Evolutionary conservation across 2,797 vertebrate genomes (phyloP), one percentile per base, ranked within the genome.

Genomic region (Champsocephalus esox): DNA sequence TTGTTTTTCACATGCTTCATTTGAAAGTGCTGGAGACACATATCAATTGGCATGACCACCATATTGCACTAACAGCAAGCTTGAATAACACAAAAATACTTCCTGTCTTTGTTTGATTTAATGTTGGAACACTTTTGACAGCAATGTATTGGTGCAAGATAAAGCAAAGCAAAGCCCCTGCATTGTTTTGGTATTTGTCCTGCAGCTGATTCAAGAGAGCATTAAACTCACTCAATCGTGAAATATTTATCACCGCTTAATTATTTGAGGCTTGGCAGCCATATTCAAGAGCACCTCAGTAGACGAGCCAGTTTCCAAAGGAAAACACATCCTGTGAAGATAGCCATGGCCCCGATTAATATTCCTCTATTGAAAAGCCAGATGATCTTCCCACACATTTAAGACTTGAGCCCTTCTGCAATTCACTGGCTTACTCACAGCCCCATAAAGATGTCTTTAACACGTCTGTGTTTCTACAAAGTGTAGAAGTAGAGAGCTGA

Each of bases 221-320:
- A 21, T 82, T 82, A 79, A 84, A 80, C 87, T 80, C 60, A 64
- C 70, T 77, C 46, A 67, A 80, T 92, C 73, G 81, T 88, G 55
- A 88, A 93, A 92, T 89, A 91, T 93, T 92, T 92, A 93, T 73
- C 79, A 73, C 65, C 10, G n/a, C 72, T 80, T 85, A 91, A 93
- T 93, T 91, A 92, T 90, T 89, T 87, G 67, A 89, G 63, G 76
- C 78, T 91, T 91, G 90, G 88, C 87, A 89, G 85, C 46, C 67
- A 78, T 87, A 92, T 89, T 86, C 71, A 83, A 85, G 90, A 84
- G 78, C 86, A 92, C 77, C 89, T 89, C 79, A 75, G 83, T 67
- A 52, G 69, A 88, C 9, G 11, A 87, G 84, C 85, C 88, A 86
- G 82, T 85, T 89, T 86, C 60, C 58, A 83, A 89, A 92, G 86